phyloP scores from a whole-genome alignment of 2,797 vertebrate genomes.

The Dipus sagitta region DNA sequence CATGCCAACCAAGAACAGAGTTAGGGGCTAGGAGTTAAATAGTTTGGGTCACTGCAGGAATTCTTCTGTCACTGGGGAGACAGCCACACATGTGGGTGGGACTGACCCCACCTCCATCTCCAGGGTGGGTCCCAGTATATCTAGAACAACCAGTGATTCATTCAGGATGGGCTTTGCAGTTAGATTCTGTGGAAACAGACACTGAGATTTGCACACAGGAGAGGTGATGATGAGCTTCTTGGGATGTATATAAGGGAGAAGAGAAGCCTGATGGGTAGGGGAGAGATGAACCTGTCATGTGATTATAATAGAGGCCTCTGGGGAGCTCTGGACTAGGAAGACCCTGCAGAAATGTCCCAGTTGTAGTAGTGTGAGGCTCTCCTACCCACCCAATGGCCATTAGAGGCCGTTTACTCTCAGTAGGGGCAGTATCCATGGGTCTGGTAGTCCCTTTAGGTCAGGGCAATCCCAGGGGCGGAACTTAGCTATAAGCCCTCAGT shows the following conservation, averaged over 20 bases:
- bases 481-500: not conserved
- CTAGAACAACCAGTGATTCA: not conserved
- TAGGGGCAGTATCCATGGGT: too few relatives aligned
- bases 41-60: too few relatives aligned
- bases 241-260: not conserved
- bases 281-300: not conserved
- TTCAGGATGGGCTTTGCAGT: not conserved
- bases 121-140: not conserved
- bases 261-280: not conserved
- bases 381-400: not conserved
- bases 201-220: not conserved
- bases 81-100: not conserved
- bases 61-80: not conserved
- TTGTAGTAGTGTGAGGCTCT: not conserved
- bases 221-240: not conserved
- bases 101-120: not conserved
- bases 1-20: not conserved
- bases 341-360: not conserved
- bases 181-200: not conserved
- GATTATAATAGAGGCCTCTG: not conserved
- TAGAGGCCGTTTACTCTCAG: not conserved
- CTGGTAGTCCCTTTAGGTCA: not conserved
- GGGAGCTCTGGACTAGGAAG: not conserved
- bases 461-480: not conserved
- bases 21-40: too few relatives aligned